Base-by-base conservation (phyloP, 1,140 invertebrate species). In the Temnothorax curvispinosus region DNA sequence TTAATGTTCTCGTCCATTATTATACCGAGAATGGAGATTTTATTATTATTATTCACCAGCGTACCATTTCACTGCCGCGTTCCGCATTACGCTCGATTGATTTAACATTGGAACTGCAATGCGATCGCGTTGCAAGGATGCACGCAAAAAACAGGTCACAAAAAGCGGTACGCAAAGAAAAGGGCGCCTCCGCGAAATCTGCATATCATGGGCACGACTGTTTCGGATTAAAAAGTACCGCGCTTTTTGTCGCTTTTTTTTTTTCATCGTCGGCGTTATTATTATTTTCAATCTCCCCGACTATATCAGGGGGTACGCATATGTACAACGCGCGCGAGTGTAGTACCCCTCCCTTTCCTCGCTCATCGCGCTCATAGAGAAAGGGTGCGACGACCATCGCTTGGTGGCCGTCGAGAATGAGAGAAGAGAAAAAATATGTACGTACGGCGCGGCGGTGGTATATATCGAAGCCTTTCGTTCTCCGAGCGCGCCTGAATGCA, bases 201-300 rank as follows among this genome's bases (percentile, higher is more conserved):
- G 90, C 90, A 91, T 90, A 91, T 91, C 90, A 91, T 58, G 80
- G 67, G 64, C 77, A 72, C 86, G 86, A 90, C 81, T 76, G 77
- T 86, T 75, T 84, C 35, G 84, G 87, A 90, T 91, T 90, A 91
- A 91, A 90, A 89, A 89, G 81, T 87, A 87, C 87, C 64, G 9
- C 62, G 27, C 32, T 67, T 75, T 87, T 88, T 88, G 65, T 86
- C 56, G 47, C 21, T 11, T 65, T 54, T 67, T 84, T 88, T 6
- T 60, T 52, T 27, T 35, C 65, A 21, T 35, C 56, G 5, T 76
- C 18, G 65, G 27, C 64, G 69, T 62, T 80, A 77, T 90, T 91
- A 90, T 91, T 91, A 90, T 90, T 91, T 91, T 91, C 90, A 87
- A 91, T 91, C 74, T 81, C 82, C 67, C 86, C 75, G 67, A 74